A percentile compares a stretch with the other conserved stretches of the same genome.
phyloP scores from a whole-genome alignment of 2,888 invertebrate genomes.

The Pachliopta kotzebuea region DNA sequence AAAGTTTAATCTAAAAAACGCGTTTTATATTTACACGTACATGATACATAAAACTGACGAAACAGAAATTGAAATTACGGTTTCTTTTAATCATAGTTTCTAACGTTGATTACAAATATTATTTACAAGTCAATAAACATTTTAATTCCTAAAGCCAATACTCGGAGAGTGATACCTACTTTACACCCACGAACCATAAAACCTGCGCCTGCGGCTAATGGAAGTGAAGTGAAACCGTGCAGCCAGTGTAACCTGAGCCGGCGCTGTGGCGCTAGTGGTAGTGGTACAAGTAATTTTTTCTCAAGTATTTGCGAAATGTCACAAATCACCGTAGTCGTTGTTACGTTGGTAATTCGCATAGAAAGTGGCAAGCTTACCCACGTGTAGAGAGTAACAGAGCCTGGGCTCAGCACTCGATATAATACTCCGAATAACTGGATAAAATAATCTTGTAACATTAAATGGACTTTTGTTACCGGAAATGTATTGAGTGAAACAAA shows the following conservation, averaged over 20 bases:
- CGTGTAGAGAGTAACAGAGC: constrained; percentile 50
- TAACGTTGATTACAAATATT: constrained; percentile 27
- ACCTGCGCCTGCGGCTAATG: constrained; percentile 58
- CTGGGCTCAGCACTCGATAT: constrained; percentile 37
- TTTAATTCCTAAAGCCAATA: constrained; percentile 45
- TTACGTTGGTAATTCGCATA: constrained; percentile 47
- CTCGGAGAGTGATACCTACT: constrained; percentile 47
- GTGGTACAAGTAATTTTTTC: constrained; percentile 19
- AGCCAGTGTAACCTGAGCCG: constrained; percentile 44
- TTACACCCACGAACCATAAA: constrained; percentile 58
- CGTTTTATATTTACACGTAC: not conserved
- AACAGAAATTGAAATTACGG: constrained; percentile 1
- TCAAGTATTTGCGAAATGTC: constrained; percentile 29
- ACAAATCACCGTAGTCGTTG: constrained; percentile 39
- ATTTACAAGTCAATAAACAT: constrained; percentile 47
- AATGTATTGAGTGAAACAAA: not conserved
- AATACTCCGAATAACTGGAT: constrained; percentile 25
- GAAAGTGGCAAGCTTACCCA: constrained; percentile 64
- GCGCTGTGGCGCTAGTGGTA: constrained; percentile 36
- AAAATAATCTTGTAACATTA: constrained; percentile 12
- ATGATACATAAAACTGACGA: not conserved
- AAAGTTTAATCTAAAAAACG: not conserved
- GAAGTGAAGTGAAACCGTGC: constrained; percentile 62
- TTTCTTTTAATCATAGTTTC: constrained; percentile 11
- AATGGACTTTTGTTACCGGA: constrained; percentile 17